Evolutionary conservation across 2,113 vertebrate genomes (phyloP), one percentile per base, ranked within the genome.

Genomic region (Calyptomena viridis): DNA sequence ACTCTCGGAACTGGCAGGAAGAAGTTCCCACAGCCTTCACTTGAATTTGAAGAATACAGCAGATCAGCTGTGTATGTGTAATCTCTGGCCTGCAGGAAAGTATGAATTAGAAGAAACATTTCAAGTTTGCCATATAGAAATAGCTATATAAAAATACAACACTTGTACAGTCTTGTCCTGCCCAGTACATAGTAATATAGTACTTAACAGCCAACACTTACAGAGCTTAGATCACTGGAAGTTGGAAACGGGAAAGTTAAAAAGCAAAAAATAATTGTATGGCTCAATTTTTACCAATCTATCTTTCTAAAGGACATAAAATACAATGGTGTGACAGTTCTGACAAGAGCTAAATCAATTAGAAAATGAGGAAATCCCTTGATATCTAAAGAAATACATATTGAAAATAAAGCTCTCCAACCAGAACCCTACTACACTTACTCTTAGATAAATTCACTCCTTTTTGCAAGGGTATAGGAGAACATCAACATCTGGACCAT

Each of bases 361-460:
- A 69, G 47, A 71, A 85, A 84, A 77, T 5, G 9, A 81, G 9
- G 20, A 78, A 90, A 66, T 63, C 22, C 25, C 53, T 50, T 86
- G 69, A 79, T 66, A 89, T 28, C 35, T 60, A 13, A 79, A 85
- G 27, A 87, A 93, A 63, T 10, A 63, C 11, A 59, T 28, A 9
- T 39, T 24, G n/a, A 68, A 86, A 92, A 62, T 39, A 90, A 69
- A 87, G 30, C 52, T 86, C 68, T 88, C 39, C 66, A 1, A 39
- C 1, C 1, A 22, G 27, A 78, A 12, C 56, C 56, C 17, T 25
- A 7, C 5, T 4, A 62, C 25, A 14, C 37, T 47, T 23, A 75
- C 19, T 5, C 11, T 27, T 16, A 17, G 0, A 0, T 68, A 75
- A 91, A 89, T 30, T 35, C 28, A 16, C 4, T 93, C 11, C 16